phyloP scores from a whole-genome alignment of 2,888 invertebrate genomes.

The Eledona agricola region DNA sequence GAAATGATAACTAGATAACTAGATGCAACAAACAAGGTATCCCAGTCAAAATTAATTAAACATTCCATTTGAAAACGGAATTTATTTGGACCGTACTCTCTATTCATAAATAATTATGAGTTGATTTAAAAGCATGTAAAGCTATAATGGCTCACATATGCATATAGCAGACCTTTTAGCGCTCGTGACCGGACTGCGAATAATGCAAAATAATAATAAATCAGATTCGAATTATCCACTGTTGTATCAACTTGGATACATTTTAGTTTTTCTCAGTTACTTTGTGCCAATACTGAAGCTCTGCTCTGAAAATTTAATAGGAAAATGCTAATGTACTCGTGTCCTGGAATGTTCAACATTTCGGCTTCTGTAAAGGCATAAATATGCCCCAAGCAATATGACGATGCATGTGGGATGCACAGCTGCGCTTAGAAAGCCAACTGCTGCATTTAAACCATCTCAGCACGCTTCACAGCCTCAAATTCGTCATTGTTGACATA shows the following conservation, averaged over 20 bases:
- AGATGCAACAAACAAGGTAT: slow-evolving; percentile 11
- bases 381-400: slow-evolving; percentile 3
- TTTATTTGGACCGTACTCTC: slow-evolving; percentile 7
- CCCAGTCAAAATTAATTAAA: slow-evolving; percentile 7
- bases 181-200: not conserved
- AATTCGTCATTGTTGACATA: slow-evolving; percentile 2
- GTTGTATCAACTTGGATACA: too few relatives aligned
- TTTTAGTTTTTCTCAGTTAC: too few relatives aligned
- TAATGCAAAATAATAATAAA: too few relatives aligned
- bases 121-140: slow-evolving; percentile 9
- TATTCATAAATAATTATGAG: slow-evolving; percentile 12
- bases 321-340: too few relatives aligned
- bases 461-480: slow-evolving; percentile 1
- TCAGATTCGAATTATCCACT: too few relatives aligned
- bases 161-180: slow-evolving; percentile 4
- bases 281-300: too few relatives aligned
- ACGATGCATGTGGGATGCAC: slow-evolving; percentile 1
- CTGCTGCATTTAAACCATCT: slow-evolving; percentile 1
- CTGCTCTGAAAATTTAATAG: too few relatives aligned
- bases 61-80: slow-evolving; percentile 5
- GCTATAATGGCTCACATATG: slow-evolving; percentile 4
- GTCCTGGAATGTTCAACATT: not conserved
- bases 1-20: too few relatives aligned
- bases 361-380: not conserved
- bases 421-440: slow-evolving; percentile 3